Evolutionary conservation across 2,888 invertebrate genomes (phyloP), one percentile per base, ranked within the genome.

Genomic region (Celastrina argiolus): DNA sequence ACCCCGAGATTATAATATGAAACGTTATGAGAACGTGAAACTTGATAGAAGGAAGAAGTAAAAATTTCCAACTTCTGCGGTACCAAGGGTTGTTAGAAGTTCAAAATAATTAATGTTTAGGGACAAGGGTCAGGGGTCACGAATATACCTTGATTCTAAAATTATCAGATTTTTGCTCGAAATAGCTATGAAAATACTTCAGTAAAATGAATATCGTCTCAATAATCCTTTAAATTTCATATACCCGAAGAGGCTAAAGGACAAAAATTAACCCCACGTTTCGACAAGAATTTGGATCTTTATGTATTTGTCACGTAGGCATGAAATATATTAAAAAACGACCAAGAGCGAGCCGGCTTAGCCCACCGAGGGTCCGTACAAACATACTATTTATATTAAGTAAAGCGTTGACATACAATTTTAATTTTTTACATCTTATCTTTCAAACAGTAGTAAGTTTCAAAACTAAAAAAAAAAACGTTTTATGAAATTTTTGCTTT

Each of bases 11-110:
- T 28, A 36, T 26, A 41, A n/a, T 42, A 58, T 65, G 58, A 65
- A 65, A 65, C 59, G 42, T 65, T 41, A 65, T 18, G 42, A 65
- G 42, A 34, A 41, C 58, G 16, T 28, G 41, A 31, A 65, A 65
- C 56, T 65, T 31, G 59, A 65, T 68, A 69, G 69, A 67, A 66
- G 65, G 81, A 81, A 81, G 80, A 73, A 74, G 65, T 82, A 81
- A 71, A 79, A 82, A 78, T 80, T 78, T 78, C 26, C 6, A 61
- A 61, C 59, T 61, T 61, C 18, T 74, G 71, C 12, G 67, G 59
- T 16, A 31, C 16, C 12, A 1, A 7, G 36, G 36, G 10, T 12
- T 18, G 18, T 58, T 18, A 16, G 36, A n/a, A n/a, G 58, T 16
- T 34, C 16, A 31, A 58, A 58, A 34, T 34, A 58, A 58, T 58